phyloP scores from a whole-genome alignment of 2,797 vertebrate species.

The Taenioides sp. region DNA sequence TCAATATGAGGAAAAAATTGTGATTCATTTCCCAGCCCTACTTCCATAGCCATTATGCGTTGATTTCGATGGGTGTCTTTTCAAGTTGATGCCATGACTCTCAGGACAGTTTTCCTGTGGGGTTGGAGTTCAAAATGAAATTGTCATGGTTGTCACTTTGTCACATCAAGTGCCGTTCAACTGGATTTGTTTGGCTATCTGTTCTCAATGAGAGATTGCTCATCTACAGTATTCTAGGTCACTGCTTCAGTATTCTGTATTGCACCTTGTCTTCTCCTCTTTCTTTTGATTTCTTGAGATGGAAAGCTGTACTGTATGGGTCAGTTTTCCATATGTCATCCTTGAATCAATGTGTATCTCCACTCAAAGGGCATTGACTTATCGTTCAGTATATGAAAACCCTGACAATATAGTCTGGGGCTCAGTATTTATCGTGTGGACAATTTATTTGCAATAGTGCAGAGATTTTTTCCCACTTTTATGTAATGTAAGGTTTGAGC shows the following conservation, averaged over 20 bases:
- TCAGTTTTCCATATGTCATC: background rate
- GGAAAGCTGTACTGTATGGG: background rate
- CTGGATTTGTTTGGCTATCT: background rate
- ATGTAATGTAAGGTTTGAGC: too few relatives aligned
- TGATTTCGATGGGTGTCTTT: background rate
- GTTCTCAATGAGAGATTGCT: background rate
- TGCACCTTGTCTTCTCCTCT: background rate
- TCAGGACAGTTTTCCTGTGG: background rate
- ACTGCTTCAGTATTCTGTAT: background rate
- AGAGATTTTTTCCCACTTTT: too few relatives aligned
- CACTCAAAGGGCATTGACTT: slow-evolving; percentile 34
- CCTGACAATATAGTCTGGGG: too few relatives aligned
- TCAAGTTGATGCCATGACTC: background rate
- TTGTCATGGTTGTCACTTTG: background rate
- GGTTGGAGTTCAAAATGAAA: background rate
- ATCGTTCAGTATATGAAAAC: too few relatives aligned
- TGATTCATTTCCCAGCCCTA: too few relatives aligned
- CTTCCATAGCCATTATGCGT: background rate
- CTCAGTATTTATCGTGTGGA: too few relatives aligned
- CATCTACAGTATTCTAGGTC: background rate
- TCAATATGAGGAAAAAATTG: too few relatives aligned
- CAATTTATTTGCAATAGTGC: too few relatives aligned
- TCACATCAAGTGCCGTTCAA: background rate
- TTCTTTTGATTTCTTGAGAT: background rate
- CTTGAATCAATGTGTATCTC: slow-evolving; percentile 22